Base-by-base conservation (phyloP, 2,888 invertebrate genomes). In the Deilephila porcellus region DNA sequence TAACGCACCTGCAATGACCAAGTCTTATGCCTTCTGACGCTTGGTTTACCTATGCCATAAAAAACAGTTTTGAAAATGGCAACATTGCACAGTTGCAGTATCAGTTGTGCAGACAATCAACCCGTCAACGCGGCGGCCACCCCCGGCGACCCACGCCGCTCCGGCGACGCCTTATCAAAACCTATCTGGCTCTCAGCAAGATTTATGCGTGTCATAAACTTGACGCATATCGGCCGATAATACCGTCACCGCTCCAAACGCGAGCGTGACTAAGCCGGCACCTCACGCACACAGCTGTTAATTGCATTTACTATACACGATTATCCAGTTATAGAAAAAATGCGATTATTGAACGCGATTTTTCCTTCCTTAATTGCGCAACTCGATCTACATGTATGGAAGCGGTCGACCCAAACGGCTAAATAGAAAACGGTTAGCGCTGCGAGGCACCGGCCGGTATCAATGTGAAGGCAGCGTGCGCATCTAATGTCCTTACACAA, bases 151-250 rank as follows among this genome's bases (percentile, higher is more conserved):
- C 77, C 71, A 76, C 72, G 78, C 78, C 78, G 78, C 78, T 79
- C 37, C 59, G 59, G 72, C 64, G 67, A 59, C 81, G 74, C 73
- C 77, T 83, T 84, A 82, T 83, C 83, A 76, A 52, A 75, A 74
- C 76, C 19, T 83, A 82, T 83, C 85, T 71, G 78, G 73, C 78
- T 77, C 80, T 79, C 77, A 60, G 76, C 80, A 76, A 83, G 87
- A 88, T 88, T 88, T 88, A 88, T 86, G 82, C 80, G 78, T 82
- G 82, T 88, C 88, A 86, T 87, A 85, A 85, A 83, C 76, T 79
- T 84, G 87, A 86, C 86, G 84, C 83, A 86, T 83, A 81, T 84
- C 80, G 76, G 72, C 79, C 76, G 86, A 87, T 87, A 87, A 80
- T 78, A 77, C 78, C 77, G 77, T 82, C 83, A 80, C 75, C 75